A percentile compares a stretch with the other conserved stretches of the same genome.
These are phyloP conservation scores for Tachystola acroxantha DNA, from an alignment of 2,888 invertebrate genomes.

Conservation along the genomic window DNA sequence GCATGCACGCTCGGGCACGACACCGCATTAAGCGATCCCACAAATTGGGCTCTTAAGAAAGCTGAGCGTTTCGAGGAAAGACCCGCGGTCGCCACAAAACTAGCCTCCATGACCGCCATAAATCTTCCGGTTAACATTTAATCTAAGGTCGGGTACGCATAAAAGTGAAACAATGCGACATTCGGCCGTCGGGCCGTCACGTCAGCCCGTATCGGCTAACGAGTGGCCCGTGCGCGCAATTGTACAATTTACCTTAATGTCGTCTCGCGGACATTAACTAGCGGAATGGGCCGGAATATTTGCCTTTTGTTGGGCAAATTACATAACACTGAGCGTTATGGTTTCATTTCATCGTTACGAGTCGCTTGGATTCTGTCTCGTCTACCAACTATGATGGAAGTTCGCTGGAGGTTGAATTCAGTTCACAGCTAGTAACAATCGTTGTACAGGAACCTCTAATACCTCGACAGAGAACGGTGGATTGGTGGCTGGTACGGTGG, in stretches of 20 bases:
- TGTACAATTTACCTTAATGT: slow-evolving; percentile 74
- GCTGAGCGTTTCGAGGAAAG: slow-evolving; percentile 69
- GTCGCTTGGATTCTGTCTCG: no score
- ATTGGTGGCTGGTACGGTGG: no score
- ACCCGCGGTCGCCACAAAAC: slow-evolving; percentile 52
- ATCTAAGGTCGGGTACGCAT: slow-evolving; percentile 67
- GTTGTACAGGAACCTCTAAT: no score
- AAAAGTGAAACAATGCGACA: slow-evolving; percentile 71
- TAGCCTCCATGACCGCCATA: slow-evolving; percentile 61
- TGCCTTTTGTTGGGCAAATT: slow-evolving; percentile 67
- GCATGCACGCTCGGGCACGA: slow-evolving; percentile 65
- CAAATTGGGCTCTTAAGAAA: slow-evolving; percentile 73
- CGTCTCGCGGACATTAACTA: slow-evolving; percentile 65
- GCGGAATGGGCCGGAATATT: slow-evolving; percentile 58
- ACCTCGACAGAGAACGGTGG: no score
- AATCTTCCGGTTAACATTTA: slow-evolving; percentile 66
- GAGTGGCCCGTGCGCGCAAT: slow-evolving; percentile 74
- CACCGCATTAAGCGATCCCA: slow-evolving; percentile 61
- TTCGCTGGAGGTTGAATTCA: no score
- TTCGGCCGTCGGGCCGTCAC: slow-evolving; percentile 53
- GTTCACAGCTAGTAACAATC: no score
- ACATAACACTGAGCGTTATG: slow-evolving; percentile 61
- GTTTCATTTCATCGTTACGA: slow-evolving; percentile 54
- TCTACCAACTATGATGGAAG: no score
- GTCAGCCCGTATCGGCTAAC: slow-evolving; percentile 55